Conservation (phyloP, 2,113 vertebrate genomes). For the human (Homo sapiens) region GRCh38 chrX:111298001-111298500, state of each 20-base stretch:
- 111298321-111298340: background rate
- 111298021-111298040: background rate
- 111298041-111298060: background rate
- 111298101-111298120: background rate
- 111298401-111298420: conserved; percentile 36
- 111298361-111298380: background rate
- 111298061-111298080: conserved; percentile 12
- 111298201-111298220: background rate
- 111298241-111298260: background rate
- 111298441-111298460: background rate
- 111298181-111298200: background rate
- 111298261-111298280: background rate
- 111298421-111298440: conserved; percentile 50
- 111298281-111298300: background rate
- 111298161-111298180: background rate
- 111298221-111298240: background rate
- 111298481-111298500: conserved; percentile 47
- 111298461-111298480: conserved; percentile 53
- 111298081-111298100: background rate
- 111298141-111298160: conserved; percentile 1
- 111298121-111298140: conserved; percentile 47
- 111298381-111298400: conserved; percentile 39
- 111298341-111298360: background rate
- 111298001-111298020: conserved; percentile 47
- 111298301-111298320: background rate